Evolutionary conservation across 2,888 invertebrate species (phyloP), one percentile per base, ranked within the genome.

Genomic region (Ligdia adustata): DNA sequence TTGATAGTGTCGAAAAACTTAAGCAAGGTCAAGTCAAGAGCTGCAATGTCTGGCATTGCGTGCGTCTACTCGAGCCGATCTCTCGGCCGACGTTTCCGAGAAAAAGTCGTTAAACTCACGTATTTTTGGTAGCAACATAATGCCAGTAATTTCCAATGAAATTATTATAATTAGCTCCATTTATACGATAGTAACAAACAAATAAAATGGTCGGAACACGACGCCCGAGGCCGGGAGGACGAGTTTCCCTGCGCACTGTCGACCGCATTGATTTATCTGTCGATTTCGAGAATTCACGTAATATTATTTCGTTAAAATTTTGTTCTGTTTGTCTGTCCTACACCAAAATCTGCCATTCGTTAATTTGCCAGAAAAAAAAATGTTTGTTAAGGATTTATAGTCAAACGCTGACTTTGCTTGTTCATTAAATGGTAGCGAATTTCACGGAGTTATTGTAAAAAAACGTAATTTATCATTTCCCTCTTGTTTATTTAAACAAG

Each of bases 81-180:
- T 79, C 78, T 68, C 66, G 60, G 55, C 76, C 69, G 79, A 77
- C 78, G 77, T 67, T 89, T 90, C 90, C 82, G 69, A 82, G 90
- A 89, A 90, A 80, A 84, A 84, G 72, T 90, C 87, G 89, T 90
- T 90, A 88, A 88, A 86, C 81, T 86, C 84, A 86, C 83, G 86
- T 89, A 89, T 87, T 82, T 90, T 90, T 89, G 90, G 90, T 90
- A 90, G 90, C 90, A 84, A 76, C 79, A 81, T 90, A 90, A 90
- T 90, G 82, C 87, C 82, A 82, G 88, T 90, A 83, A 90, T 90
- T 88, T 84, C 69, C 75, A 79, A 73, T 75, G 82, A 88, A 89
- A 90, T 90, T 88, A 89, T 89, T 80, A 90, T 90, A 89, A 90
- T 90, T 84, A 89, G 82, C 72, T 75, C 78, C 81, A 82, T 90